Percentiles rank a stretch among this genome's conserved stretches.
Evolutionary conservation across 92 coral and sea anemone genomes (phyloP).

Genomic region (Nematostella vectensis): DNA sequence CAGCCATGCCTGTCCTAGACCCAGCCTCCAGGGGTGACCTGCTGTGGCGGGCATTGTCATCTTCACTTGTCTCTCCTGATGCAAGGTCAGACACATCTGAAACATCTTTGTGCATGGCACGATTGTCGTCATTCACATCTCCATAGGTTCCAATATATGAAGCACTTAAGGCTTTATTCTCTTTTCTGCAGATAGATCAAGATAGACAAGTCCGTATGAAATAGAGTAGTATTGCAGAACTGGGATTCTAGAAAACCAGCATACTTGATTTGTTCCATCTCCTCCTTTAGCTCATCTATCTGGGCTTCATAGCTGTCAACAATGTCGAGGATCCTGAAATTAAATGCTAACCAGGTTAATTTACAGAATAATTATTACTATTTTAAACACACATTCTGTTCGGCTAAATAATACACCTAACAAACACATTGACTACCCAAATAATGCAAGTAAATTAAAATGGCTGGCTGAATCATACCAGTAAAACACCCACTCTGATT

Average conservation of each 20-base stretch:
- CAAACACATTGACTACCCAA: too few relatives aligned
- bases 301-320: conserved; percentile 59
- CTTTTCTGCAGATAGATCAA: conserved; percentile 15
- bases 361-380: too few relatives aligned
- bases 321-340: conserved; percentile 41
- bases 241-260: too few relatives aligned
- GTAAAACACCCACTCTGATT: too few relatives aligned
- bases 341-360: background rate
- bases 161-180: conserved; percentile 35
- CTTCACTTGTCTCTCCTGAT: conserved; percentile 25
- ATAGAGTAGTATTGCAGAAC: background rate
- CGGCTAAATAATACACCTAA: too few relatives aligned
- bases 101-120: conserved; percentile 20
- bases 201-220: background rate
- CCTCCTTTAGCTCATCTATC: conserved; percentile 38
- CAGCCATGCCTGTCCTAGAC: conserved; percentile 34
- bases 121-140: conserved; percentile 29
- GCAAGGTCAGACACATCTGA: too few relatives aligned
- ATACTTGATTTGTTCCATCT: conserved; percentile 40
- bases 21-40: conserved; percentile 17
- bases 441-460: too few relatives aligned
- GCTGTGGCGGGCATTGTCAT: conserved; percentile 10
- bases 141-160: conserved; percentile 51
- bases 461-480: too few relatives aligned
- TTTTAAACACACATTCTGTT: too few relatives aligned